phyloP scores from a whole-genome alignment of 2,888 invertebrate species.

The Eupithecia subumbrata region DNA sequence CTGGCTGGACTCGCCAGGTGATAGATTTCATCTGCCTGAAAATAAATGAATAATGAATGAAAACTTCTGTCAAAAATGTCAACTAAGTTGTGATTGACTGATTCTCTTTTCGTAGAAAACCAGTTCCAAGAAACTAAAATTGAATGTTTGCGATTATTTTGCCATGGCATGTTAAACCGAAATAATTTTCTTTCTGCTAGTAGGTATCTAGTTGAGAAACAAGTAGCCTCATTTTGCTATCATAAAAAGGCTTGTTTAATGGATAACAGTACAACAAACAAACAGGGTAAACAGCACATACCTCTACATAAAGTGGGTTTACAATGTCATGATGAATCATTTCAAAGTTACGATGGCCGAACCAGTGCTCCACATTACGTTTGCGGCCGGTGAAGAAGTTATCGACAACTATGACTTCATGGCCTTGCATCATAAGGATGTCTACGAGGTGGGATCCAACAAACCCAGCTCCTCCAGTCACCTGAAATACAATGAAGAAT shows the following conservation, averaged over 20 bases:
- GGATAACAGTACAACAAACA: not conserved
- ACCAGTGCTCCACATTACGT: slow-evolving; percentile 99
- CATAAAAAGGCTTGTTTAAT: slow-evolving; percentile 1
- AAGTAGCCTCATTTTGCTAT: not conserved
- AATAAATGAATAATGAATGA: slow-evolving; percentile 1
- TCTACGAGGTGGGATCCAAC: slow-evolving; percentile 99
- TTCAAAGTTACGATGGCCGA: slow-evolving; percentile 99
- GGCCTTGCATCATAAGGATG: slow-evolving; percentile 96
- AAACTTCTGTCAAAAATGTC: not conserved
- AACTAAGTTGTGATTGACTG: not conserved
- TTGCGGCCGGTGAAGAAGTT: slow-evolving; percentile 99
- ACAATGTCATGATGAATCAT: slow-evolving; percentile 99
- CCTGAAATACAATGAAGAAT: slow-evolving; percentile 70
- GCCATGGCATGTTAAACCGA: not conserved
- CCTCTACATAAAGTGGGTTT: slow-evolving; percentile 97
- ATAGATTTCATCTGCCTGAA: slow-evolving; percentile 96
- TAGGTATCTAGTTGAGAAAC: not conserved
- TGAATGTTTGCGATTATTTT: not conserved
- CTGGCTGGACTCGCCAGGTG: slow-evolving; percentile 99
- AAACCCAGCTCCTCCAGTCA: slow-evolving; percentile 98
- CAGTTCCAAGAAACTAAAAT: not conserved
- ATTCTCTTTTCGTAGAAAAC: not conserved
- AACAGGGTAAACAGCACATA: slow-evolving; percentile 42
- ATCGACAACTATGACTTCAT: slow-evolving; percentile 98
- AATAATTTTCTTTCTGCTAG: not conserved